Evolutionary conservation across 2,888 invertebrate genomes (phyloP).

Genomic region (Hypercompe scribonia): DNA sequence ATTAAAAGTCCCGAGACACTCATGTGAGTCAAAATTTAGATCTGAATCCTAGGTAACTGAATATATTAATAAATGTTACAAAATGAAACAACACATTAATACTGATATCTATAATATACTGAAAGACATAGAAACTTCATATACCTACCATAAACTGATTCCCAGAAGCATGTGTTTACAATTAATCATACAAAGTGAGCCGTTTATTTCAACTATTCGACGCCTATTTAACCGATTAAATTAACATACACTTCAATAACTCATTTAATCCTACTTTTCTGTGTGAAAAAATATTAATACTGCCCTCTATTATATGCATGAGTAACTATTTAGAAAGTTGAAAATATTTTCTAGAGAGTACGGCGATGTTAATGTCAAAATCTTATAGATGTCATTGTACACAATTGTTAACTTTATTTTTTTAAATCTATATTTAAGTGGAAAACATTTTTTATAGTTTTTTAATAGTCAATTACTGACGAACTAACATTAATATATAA

Average conservation of each 20-base stretch:
- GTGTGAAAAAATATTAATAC: not conserved
- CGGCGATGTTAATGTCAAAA: not conserved
- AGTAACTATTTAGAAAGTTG: not conserved
- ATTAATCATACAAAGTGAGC: conserved; percentile 10
- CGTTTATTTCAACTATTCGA: conserved; percentile 10
- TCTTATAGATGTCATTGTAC: not conserved
- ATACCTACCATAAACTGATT: not conserved
- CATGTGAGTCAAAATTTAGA: not conserved
- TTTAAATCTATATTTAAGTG: not conserved
- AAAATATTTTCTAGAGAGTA: not conserved
- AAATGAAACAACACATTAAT: not conserved
- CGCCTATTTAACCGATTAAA: conserved; percentile 5
- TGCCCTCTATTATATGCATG: not conserved
- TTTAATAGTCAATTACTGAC: too few species aligned
- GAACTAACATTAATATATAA: too few species aligned
- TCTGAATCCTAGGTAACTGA: not conserved
- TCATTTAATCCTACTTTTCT: not conserved
- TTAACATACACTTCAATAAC: not conserved
- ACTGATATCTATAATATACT: not conserved
- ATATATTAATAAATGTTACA: not conserved
- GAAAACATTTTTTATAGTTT: too few species aligned
- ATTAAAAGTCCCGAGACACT: too few species aligned
- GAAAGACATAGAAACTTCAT: not conserved
- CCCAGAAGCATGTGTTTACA: conserved; percentile 11
- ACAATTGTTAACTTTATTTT: not conserved